These are phyloP conservation scores for Ceriagrion tenellum DNA, from an alignment of 2,888 invertebrate genomes.

Conservation along the genomic window DNA sequence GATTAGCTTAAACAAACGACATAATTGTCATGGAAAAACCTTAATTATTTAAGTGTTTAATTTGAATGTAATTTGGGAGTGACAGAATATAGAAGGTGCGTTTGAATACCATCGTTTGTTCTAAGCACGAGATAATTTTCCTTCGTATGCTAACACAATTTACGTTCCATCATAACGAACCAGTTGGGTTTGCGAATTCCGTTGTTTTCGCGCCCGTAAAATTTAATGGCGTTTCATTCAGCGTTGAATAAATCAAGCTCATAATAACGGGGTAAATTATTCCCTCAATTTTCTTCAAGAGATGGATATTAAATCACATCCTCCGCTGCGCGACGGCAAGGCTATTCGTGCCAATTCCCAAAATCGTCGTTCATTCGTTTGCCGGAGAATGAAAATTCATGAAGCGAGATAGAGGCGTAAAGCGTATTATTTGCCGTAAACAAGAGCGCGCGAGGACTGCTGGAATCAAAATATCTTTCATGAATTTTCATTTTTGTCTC, in stretches of 20 bases:
- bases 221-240: not conserved
- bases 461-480: slow-evolving; percentile 10
- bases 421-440: not conserved
- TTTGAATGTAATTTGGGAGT: no score
- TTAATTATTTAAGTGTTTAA: no score
- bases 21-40: no score
- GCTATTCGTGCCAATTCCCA: not conserved
- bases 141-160: no score
- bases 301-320: not conserved
- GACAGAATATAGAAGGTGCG: no score
- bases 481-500: not conserved
- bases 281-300: not conserved
- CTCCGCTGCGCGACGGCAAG: not conserved
- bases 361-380: not conserved
- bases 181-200: not conserved
- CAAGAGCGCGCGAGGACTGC: not conserved
- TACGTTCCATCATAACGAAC: not conserved
- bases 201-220: not conserved
- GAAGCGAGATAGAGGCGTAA: not conserved
- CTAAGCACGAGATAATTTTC: no score
- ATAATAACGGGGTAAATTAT: not conserved
- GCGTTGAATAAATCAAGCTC: not conserved
- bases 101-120: no score
- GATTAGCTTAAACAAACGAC: no score
- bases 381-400: not conserved